These are phyloP conservation scores for Lycaena phlaeas DNA, from an alignment of 2,888 invertebrate genomes.

Conservation along the genomic window DNA sequence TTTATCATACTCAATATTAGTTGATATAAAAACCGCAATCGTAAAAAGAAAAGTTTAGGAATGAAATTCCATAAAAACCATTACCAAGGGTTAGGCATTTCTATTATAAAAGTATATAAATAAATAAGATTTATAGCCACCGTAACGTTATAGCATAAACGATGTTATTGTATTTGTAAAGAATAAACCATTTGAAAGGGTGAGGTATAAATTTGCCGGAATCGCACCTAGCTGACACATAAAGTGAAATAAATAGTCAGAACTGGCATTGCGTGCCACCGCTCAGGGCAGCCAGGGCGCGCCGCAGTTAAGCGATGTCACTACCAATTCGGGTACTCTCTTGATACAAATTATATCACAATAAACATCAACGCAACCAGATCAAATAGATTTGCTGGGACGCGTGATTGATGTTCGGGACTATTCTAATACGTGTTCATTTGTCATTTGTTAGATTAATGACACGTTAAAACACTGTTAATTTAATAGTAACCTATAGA, in stretches of 20 bases:
- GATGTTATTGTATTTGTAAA: constrained; percentile 14
- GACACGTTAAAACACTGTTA: no score
- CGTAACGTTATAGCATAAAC: neutral
- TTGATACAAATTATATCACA: constrained; percentile 9
- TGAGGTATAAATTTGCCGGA: constrained; percentile 28
- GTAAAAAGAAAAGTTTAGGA: neutral
- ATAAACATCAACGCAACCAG: neutral
- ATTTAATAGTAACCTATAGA: no score
- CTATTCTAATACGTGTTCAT: no score
- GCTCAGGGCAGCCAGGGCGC: constrained; percentile 22
- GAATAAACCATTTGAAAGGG: constrained; percentile 25
- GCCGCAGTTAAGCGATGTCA: constrained; percentile 26
- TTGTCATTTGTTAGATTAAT: no score
- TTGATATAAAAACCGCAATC: neutral
- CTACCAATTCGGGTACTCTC: constrained; percentile 24
- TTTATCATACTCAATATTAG: no score
- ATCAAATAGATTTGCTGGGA: neutral
- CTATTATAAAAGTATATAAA: no score
- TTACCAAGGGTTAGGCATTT: no score
- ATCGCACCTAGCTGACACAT: constrained; percentile 36
- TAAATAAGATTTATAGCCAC: constrained; percentile 2
- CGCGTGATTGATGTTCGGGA: no score
- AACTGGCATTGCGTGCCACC: constrained; percentile 34
- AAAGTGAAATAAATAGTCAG: constrained; percentile 50
- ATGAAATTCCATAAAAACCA: no score